Evolutionary conservation across 2,888 invertebrate species (phyloP).

Genomic region (Glyphotaelius pellucidus): DNA sequence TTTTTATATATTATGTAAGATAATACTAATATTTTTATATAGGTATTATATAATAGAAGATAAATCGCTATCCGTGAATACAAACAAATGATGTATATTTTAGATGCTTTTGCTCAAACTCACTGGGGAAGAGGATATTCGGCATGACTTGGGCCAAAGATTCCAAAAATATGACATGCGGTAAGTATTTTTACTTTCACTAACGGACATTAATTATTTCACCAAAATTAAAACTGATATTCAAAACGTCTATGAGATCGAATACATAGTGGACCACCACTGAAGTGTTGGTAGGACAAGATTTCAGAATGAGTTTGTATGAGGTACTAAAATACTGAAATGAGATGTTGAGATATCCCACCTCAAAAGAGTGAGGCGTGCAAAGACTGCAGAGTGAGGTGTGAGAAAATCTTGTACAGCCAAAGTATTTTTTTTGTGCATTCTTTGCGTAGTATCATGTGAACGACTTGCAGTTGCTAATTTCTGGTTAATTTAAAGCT

Average conservation of each 20-base stretch:
- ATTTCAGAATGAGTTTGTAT: no score
- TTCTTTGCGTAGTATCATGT: background rate
- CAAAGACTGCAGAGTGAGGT: no score
- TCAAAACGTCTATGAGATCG: background rate
- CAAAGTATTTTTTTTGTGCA: no score
- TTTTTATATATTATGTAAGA: no score
- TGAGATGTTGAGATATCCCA: background rate
- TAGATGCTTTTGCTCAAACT: conserved; percentile 83
- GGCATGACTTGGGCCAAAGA: conserved; percentile 80
- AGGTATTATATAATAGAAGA: no score
- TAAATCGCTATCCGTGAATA: background rate
- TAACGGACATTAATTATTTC: background rate
- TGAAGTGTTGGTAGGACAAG: no score
- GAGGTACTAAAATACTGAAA: background rate
- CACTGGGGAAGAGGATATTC: conserved; percentile 80
- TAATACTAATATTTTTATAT: no score
- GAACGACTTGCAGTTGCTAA: background rate
- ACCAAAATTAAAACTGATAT: background rate
- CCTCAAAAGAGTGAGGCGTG: no score
- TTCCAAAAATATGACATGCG: conserved; percentile 81
- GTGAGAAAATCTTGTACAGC: background rate
- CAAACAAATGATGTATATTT: background rate
- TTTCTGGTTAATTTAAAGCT: conserved; percentile 70
- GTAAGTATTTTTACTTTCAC: conserved; percentile 71
- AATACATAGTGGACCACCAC: background rate